phyloP scores from a whole-genome alignment of 1,140 invertebrate species.

The Paracyclopina nana region DNA sequence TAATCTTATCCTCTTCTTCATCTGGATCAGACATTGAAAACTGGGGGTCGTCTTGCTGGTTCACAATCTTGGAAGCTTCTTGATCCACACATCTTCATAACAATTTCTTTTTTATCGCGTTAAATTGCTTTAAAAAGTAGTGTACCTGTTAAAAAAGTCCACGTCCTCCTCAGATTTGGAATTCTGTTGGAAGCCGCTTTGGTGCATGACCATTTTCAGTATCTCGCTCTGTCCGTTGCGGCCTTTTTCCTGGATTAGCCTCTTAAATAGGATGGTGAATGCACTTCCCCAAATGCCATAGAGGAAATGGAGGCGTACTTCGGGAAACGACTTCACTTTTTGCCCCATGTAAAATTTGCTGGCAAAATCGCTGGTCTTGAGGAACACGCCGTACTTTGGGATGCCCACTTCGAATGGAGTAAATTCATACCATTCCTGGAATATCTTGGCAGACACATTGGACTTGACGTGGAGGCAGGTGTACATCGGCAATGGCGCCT shows the following conservation, averaged over 20 bases:
- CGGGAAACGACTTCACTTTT: constrained; percentile 26
- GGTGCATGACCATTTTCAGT: constrained; percentile 24
- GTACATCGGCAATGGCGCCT: constrained; percentile 29
- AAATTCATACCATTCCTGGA: constrained; percentile 35
- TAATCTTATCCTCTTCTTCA: no score
- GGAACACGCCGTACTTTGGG: constrained; percentile 32
- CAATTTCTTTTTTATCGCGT: no score
- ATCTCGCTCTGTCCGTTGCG: constrained; percentile 27
- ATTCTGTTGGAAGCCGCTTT: no score
- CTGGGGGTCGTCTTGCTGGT: no score
- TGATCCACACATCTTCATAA: no score
- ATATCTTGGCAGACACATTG: constrained; percentile 29
- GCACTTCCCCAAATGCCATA: constrained; percentile 33
- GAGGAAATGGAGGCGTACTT: constrained; percentile 28
- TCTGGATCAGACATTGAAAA: no score
- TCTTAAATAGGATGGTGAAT: constrained; percentile 31
- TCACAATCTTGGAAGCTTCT: no score
- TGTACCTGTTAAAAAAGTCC: no score
- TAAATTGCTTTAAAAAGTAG: no score
- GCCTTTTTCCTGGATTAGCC: constrained; percentile 25
- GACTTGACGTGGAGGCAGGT: constrained; percentile 32
- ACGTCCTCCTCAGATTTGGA: no score
- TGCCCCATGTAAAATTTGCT: constrained; percentile 31
- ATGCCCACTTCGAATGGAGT: constrained; percentile 32
- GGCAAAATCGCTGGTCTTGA: constrained; percentile 29